Percentiles rank a stretch among this genome's conserved stretches.
phyloP scores from a whole-genome alignment of 2,113 vertebrate species.

The Diadophis punctatus region DNA sequence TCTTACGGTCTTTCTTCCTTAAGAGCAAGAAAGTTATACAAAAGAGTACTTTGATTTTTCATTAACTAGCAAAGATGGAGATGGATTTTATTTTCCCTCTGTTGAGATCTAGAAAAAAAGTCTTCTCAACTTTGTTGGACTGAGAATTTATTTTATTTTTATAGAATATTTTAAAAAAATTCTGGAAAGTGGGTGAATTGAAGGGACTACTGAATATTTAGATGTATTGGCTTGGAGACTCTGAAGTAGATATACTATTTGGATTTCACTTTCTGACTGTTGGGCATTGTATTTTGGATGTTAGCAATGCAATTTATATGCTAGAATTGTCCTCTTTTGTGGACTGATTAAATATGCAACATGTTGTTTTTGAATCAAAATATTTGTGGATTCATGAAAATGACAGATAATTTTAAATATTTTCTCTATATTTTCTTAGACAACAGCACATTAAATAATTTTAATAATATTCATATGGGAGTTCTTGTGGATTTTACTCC shows the following conservation, averaged over 20 bases:
- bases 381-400: neutral
- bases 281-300: neutral
- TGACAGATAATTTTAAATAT: neutral
- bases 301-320: neutral
- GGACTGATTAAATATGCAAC: neutral
- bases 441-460: neutral
- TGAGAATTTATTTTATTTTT: neutral
- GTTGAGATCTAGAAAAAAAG: neutral
- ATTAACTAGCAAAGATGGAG: neutral
- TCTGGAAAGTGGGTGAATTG: neutral
- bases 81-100: constrained; percentile 1
- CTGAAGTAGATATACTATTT: neutral
- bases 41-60: neutral
- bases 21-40: constrained; percentile 50
- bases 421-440: neutral
- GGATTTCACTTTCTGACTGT: neutral
- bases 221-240: neutral
- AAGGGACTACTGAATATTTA: neutral
- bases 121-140: constrained; percentile 25
- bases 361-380: neutral
- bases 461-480: neutral
- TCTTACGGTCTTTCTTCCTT: constrained; percentile 47
- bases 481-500: neutral
- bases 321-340: neutral
- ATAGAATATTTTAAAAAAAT: constrained; percentile 4